Conservation (phyloP, 2,113 vertebrate genomes). For the Aphyosemion australe region DNA sequence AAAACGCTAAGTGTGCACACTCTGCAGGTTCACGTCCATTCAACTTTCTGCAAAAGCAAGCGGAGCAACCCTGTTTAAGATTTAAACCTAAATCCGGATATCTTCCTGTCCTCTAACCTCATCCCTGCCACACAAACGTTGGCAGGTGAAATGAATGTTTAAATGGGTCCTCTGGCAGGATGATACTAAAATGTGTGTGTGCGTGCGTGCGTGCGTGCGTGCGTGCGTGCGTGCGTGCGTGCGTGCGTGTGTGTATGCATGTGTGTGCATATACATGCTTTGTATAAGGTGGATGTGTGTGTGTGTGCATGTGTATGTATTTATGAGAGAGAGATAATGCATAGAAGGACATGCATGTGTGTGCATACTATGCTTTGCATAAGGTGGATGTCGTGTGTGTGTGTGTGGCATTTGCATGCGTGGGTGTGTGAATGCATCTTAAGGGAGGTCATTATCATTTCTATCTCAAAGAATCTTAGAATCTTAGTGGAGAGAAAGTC, state of each 20-base stretch:
- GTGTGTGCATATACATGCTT: not conserved
- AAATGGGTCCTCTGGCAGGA: constrained; percentile 33
- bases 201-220: not conserved
- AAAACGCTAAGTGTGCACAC: not conserved
- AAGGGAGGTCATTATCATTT: constrained; percentile 75
- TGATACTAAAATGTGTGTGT: constrained; percentile 6
- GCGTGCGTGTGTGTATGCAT: not conserved
- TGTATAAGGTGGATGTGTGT: too few species aligned
- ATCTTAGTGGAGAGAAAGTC: constrained; percentile 44
- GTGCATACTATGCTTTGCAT: too few species aligned
- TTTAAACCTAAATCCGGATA: constrained; percentile 14
- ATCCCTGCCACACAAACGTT: constrained; percentile 47
- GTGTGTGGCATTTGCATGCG: constrained; percentile 9
- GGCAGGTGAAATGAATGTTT: constrained; percentile 49
- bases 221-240: too few species aligned
- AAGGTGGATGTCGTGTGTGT: not conserved
- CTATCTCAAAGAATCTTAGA: constrained; percentile 57
- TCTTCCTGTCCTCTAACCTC: constrained; percentile 20
- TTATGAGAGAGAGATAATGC: too few species aligned
- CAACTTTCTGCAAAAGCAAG: not conserved
- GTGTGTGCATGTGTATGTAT: not conserved
- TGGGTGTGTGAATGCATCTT: constrained; percentile 50
- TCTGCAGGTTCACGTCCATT: not conserved
- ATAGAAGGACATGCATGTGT: too few species aligned
- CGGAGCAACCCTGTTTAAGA: constrained; percentile 2